Evolutionary conservation across 2,797 vertebrate genomes (phyloP).

Genomic region (Setipinna tenuifilis): DNA sequence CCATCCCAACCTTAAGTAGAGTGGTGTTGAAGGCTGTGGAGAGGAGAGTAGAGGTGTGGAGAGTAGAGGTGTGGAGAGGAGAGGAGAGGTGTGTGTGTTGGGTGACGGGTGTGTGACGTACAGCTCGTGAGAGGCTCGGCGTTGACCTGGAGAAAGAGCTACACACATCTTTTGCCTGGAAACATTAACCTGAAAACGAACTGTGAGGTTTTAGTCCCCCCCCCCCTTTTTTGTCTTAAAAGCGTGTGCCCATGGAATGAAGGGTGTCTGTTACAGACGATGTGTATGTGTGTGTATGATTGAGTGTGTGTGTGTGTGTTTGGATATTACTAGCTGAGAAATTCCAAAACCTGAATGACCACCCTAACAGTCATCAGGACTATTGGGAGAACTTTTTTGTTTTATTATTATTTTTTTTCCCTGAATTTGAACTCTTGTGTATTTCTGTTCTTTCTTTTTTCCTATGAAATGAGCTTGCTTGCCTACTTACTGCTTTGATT

Average conservation of each 20-base stretch:
- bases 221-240: constrained; percentile 6
- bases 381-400: neutral
- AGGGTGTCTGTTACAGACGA: neutral
- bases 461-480: constrained; percentile 4
- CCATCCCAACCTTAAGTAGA: constrained; percentile 3
- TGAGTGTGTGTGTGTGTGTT: neutral
- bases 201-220: neutral
- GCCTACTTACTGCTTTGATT: constrained; percentile 16
- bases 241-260: neutral
- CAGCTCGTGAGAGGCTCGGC: neutral
- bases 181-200: neutral
- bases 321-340: neutral
- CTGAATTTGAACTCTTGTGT: constrained; percentile 8
- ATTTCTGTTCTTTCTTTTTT: neutral
- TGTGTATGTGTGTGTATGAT: neutral
- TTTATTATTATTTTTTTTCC: neutral
- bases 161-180: neutral
- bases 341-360: neutral
- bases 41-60: neutral
- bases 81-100: neutral
- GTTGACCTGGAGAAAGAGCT: neutral
- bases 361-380: neutral
- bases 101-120: too few species aligned
- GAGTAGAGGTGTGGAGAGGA: neutral
- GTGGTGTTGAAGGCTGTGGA: neutral